These are phyloP conservation scores for Alces alces DNA, from an alignment of 2,113 vertebrate species.

Conservation along the genomic window DNA sequence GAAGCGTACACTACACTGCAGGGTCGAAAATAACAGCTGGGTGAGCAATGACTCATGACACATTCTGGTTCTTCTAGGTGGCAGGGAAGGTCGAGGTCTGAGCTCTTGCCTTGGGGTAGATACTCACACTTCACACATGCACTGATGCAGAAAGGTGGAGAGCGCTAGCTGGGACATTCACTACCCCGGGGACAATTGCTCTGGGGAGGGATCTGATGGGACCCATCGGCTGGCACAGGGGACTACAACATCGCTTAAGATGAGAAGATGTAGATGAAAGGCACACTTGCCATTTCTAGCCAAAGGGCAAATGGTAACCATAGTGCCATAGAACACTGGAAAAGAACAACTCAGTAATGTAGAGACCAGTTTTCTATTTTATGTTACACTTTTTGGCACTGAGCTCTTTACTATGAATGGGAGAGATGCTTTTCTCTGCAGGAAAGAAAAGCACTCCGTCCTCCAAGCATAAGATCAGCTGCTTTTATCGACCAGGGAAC, in stretches of 20 bases:
- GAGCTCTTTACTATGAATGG: neutral
- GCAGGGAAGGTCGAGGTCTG: conserved; percentile 51
- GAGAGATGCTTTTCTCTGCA: conserved; percentile 37
- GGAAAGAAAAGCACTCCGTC: conserved; percentile 65
- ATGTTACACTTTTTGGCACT: neutral
- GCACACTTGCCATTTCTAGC: conserved; percentile 49
- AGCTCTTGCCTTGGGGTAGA: conserved; percentile 50
- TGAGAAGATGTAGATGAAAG: conserved; percentile 46
- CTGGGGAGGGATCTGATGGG: neutral
- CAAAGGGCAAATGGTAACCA: conserved; percentile 42
- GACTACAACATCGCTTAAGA: neutral
- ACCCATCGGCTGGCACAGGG: conserved; percentile 29
- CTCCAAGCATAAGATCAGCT: conserved; percentile 49
- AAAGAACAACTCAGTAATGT: neutral
- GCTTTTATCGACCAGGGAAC: conserved; percentile 66
- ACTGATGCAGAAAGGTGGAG: conserved; percentile 19
- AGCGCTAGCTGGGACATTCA: conserved; percentile 20
- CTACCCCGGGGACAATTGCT: conserved; percentile 6
- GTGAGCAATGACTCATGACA: conserved; percentile 72
- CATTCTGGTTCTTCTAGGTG: conserved; percentile 53
- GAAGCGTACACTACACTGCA: conserved; percentile 79
- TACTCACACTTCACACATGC: conserved; percentile 73
- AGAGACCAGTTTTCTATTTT: neutral
- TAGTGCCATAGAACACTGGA: neutral
- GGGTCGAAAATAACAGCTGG: conserved; percentile 81